phyloP scores from a whole-genome alignment of 2,888 invertebrate genomes.

The Drosophila buzzatii region DNA sequence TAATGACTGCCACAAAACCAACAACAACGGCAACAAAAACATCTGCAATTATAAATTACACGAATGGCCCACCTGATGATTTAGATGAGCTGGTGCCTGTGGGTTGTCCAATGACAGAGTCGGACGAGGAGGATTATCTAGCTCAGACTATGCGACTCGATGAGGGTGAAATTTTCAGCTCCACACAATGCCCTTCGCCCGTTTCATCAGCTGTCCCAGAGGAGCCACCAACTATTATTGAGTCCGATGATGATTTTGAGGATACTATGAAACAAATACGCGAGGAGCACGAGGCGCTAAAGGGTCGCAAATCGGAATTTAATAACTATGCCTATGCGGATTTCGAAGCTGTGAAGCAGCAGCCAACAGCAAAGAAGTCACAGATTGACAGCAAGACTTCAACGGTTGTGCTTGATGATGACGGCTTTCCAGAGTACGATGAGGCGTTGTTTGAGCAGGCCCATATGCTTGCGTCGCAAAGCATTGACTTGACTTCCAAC shows the following conservation, averaged over 20 bases:
- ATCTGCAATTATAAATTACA: conserved; percentile 21
- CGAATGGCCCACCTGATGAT: conserved; percentile 58
- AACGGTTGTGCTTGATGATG: conserved; percentile 85
- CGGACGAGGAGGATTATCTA: conserved; percentile 64
- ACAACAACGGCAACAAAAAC: conserved; percentile 7
- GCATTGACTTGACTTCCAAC: conserved; percentile 28
- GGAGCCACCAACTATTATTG: conserved; percentile 15
- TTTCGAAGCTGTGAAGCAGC: conserved; percentile 69
- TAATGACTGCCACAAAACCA: conserved; percentile 16
- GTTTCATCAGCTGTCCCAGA: conserved; percentile 1
- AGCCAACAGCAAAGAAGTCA: conserved; percentile 3
- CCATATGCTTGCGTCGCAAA: conserved; percentile 76
- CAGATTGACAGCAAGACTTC: conserved; percentile 28
- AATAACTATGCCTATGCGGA: conserved; percentile 76
- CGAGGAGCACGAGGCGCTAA: conserved; percentile 77
- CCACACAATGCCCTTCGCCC: conserved; percentile 23
- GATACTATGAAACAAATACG: conserved; percentile 81
- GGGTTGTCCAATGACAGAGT: conserved; percentile 15
- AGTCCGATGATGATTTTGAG: conserved; percentile 75
- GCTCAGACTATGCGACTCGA: conserved; percentile 67
- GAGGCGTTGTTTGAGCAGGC: conserved; percentile 78
- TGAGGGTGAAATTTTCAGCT: conserved; percentile 40
- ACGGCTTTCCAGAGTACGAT: conserved; percentile 85
- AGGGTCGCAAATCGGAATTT: conserved; percentile 79
- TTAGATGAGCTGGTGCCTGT: conserved; percentile 44